Evolutionary conservation across 2,113 vertebrate genomes (phyloP), one percentile per base, ranked within the genome.

Genomic region (Smithornis capensis): DNA sequence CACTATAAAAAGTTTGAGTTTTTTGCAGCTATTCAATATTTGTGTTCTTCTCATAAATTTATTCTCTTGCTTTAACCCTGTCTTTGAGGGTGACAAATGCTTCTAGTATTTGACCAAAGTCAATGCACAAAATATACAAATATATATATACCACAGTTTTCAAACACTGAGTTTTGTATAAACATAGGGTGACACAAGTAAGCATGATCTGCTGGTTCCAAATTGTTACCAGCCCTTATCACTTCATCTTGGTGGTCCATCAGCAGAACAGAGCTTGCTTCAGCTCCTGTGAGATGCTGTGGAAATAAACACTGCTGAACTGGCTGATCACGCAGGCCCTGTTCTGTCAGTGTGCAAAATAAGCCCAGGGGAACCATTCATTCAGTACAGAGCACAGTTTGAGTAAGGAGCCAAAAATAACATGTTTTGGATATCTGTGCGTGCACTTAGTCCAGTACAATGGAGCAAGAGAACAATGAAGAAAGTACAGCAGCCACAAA

Each of bases 251-350:
- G 6, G 33, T 60, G 6, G 25, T 52, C 31, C n/a, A 13, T 19
- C 55, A 35, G 49, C 44, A 55, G 65, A 69, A 50, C 1, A 13
- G 44, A 63, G 3, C 8, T 80, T 83, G 25, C 19, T 42, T 10
- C 45, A 13, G 62, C 47, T 71, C 28, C 23, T 52, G 68, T 35
- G 23, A 88, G 28, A 57, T 59, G 31, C 42, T 79, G 35, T 31
- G 50, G 33, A 88, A 71, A 31, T n/a, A 65, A 88, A 81, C 12
- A 11, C 73, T 77, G 63, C 15, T 25, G 19, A 81, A 67, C 6
- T 0, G 0, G 14, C 42, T 28, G 33, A 19, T 22, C 56, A 40
- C 1, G 0, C 31, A 40, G 35, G 5, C 47, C 38, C 29, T 31
- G 29, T 12, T 50, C 16, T 45, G 33, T 45, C 1, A 14, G n/a